Evolutionary conservation across 2,797 vertebrate genomes (phyloP), one percentile per base, ranked within the genome.

Genomic region (Garrulus glandarius): DNA sequence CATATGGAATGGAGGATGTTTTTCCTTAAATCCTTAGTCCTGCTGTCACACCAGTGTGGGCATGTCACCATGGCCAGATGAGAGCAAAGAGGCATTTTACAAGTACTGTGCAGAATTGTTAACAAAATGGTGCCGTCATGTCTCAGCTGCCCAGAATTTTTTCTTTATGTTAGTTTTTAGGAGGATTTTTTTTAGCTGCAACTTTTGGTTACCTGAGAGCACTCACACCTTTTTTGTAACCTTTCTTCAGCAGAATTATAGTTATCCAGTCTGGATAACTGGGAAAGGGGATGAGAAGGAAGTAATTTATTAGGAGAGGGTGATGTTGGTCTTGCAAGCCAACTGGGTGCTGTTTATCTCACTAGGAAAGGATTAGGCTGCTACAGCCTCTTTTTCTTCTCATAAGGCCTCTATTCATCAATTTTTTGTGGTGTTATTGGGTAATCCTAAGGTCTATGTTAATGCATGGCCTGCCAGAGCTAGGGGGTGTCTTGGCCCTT

Each of bases 371-470:
- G 19, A 49, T 65, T 36, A 77, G 32, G 19, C 6, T 77, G 20
- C 47, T 74, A 14, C 21, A 79, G 41, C 41, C 20, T 55, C 47
- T 82, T 41, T 32, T 36, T 81, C 26, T 19, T 67, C 15, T 50
- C 20, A 3, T 21, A 29, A 55, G 49, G 36, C 21, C 30, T 5
- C 2, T 37, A 14, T 24, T 52, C 12, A 32, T 46, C 10, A n/a
- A 1, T 57, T 18, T 60, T 63, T 46, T 19, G 3, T 69, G 22
- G 3, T 68, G 1, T 19, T 34, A 22, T 0, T 37, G 32, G 46
- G 36, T 34, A 47, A 50, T 79, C 16, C 46, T 30, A 5, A 72
- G 6, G 11, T 65, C 29, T 34, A 0, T 39, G n/a, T 50, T 70
- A 52, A 37, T 26, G 11, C 20, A 7, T 32, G 60, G 18, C 20